phyloP scores from a whole-genome alignment of 2,113 vertebrate species.

The Ciconia stormi region DNA sequence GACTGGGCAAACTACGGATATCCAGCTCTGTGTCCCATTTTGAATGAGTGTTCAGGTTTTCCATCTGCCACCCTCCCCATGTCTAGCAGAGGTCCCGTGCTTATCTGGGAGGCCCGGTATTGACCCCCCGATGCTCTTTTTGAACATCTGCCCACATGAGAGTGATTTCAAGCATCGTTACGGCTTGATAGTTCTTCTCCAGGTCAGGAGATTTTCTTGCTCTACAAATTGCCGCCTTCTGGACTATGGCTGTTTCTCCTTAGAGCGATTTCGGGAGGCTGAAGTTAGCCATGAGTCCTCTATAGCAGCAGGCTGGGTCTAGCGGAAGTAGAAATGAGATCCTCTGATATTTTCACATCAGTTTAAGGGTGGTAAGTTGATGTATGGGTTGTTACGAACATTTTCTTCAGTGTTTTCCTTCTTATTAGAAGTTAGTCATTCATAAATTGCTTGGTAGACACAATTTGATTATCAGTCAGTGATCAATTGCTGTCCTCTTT shows the following conservation, averaged over 20 bases:
- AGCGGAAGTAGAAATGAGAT: background rate
- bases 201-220: background rate
- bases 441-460: background rate
- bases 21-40: background rate
- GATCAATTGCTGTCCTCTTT: background rate
- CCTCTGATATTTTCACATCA: background rate
- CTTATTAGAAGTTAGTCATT: background rate
- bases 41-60: constrained; percentile 10
- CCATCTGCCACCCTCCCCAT: background rate
- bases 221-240: background rate
- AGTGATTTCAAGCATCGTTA: background rate
- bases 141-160: background rate
- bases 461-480: no score
- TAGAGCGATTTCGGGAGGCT: background rate
- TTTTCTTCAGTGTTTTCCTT: background rate
- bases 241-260: background rate
- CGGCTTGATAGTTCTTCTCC: background rate
- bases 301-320: background rate
- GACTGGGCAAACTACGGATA: background rate
- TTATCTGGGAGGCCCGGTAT: background rate
- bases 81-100: background rate
- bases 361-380: background rate
- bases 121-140: background rate
- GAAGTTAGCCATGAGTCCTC: background rate
- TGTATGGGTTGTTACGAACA: background rate